These are phyloP conservation scores for Cephus pulcher DNA, from an alignment of 2,888 invertebrate genomes.

Conservation along the genomic window DNA sequence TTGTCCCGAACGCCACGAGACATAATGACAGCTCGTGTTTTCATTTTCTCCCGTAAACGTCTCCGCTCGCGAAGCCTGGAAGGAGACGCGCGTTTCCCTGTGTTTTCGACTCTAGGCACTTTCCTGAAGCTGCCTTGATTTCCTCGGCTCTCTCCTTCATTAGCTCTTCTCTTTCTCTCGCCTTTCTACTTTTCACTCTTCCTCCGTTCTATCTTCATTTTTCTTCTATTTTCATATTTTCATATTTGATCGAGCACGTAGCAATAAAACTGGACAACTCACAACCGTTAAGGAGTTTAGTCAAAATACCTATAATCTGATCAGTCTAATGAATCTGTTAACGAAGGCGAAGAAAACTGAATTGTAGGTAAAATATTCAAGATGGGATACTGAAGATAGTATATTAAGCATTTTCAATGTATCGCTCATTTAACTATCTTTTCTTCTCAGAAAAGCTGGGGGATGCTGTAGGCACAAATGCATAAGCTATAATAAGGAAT, in stretches of 20 bases:
- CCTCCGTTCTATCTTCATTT: not conserved
- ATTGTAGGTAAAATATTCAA: not conserved
- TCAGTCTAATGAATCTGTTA: no score
- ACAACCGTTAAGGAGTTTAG: not conserved
- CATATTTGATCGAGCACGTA: not conserved
- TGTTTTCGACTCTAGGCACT: not conserved
- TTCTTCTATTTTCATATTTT: not conserved
- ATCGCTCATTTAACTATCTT: not conserved
- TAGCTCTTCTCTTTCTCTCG: not conserved
- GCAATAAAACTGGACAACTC: not conserved
- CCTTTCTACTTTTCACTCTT: not conserved
- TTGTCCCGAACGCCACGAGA: not conserved
- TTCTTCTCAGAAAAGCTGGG: not conserved
- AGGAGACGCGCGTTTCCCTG: not conserved
- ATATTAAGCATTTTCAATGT: not conserved
- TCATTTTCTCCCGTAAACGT: not conserved
- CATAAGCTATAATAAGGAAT: not conserved
- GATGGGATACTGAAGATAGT: not conserved
- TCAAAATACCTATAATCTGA: not conserved
- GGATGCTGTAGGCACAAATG: not conserved
- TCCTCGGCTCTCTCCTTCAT: not conserved
- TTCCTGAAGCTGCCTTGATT: not conserved
- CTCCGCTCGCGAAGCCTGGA: not conserved
- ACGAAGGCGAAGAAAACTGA: no score
- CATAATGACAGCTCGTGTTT: slow-evolving; percentile 3